A percentile compares a stretch with the other conserved stretches of the same genome.
Conservation (phyloP, 2,888 invertebrate genomes). For the Polydrusus cervinus region DNA sequence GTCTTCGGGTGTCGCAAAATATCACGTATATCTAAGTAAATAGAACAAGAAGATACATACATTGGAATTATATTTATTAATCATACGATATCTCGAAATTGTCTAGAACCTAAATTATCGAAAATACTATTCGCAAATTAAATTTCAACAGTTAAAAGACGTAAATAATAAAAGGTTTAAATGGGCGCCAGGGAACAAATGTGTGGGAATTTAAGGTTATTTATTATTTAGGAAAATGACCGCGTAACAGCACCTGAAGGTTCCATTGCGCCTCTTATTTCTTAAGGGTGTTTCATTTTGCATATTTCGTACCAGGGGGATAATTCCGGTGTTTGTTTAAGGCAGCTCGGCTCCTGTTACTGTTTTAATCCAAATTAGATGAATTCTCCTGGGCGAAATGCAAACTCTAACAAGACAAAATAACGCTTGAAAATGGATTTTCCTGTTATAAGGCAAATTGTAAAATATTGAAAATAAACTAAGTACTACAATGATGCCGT, state of each 20-base stretch:
- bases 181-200: slow-evolving; percentile 38
- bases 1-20: no score
- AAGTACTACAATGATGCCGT: no score
- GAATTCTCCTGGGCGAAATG: slow-evolving; percentile 36
- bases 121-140: background rate
- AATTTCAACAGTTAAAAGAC: slow-evolving; percentile 54
- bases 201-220: slow-evolving; percentile 58
- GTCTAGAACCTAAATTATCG: no score
- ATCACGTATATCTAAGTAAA: no score
- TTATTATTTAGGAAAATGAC: slow-evolving; percentile 59
- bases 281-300: slow-evolving; percentile 54
- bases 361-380: slow-evolving; percentile 54
- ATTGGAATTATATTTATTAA: no score
- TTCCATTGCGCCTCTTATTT: slow-evolving; percentile 56
- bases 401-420: slow-evolving; percentile 34
- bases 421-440: slow-evolving; percentile 37
- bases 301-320: slow-evolving; percentile 51
- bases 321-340: slow-evolving; percentile 42
- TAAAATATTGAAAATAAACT: background rate
- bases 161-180: slow-evolving; percentile 50
- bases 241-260: slow-evolving; percentile 51
- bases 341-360: slow-evolving; percentile 46
- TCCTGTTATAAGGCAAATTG: slow-evolving; percentile 1
- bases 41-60: no score
- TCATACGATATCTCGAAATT: no score